phyloP scores from a whole-genome alignment of 2,797 vertebrate genomes.

The Hippopotamyrus pictus region DNA sequence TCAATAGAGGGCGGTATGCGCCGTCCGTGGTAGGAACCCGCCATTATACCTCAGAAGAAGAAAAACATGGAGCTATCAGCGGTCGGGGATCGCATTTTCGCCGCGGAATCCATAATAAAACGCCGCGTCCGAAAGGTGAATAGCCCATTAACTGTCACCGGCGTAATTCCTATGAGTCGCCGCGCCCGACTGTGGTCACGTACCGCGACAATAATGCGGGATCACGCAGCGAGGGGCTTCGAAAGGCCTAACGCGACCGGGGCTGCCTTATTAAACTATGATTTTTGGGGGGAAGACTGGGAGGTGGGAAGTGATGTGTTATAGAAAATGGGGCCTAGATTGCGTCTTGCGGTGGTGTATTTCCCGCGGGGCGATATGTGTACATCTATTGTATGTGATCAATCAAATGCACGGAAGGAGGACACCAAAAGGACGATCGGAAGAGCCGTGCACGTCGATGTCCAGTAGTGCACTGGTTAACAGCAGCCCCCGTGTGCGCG shows the following conservation, averaged over 20 bases:
- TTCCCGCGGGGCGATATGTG: not conserved
- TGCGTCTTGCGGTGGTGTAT: not conserved
- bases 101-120: slow-evolving; percentile 77
- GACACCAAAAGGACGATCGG: slow-evolving; percentile 5
- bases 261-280: slow-evolving; percentile 2
- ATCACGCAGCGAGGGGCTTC: not conserved
- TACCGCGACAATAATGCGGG: not conserved
- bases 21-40: not conserved
- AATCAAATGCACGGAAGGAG: not conserved
- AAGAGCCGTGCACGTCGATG: not conserved
- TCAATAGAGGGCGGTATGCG: not conserved
- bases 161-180: not conserved
- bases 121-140: slow-evolving; percentile 74
- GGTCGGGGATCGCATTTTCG: slow-evolving; percentile 75
- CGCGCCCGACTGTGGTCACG: slow-evolving; percentile 8
- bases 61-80: slow-evolving; percentile 76
- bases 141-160: not conserved
- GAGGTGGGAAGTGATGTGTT: not conserved
- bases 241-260: not conserved
- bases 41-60: slow-evolving; percentile 12
- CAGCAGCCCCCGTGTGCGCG: not conserved
- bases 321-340: not conserved
- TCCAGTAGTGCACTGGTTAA: slow-evolving; percentile 7
- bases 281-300: not conserved
- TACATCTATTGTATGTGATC: not conserved